Evolutionary conservation across 1,140 invertebrate genomes (phyloP).

Genomic region (Halesus radiatus): DNA sequence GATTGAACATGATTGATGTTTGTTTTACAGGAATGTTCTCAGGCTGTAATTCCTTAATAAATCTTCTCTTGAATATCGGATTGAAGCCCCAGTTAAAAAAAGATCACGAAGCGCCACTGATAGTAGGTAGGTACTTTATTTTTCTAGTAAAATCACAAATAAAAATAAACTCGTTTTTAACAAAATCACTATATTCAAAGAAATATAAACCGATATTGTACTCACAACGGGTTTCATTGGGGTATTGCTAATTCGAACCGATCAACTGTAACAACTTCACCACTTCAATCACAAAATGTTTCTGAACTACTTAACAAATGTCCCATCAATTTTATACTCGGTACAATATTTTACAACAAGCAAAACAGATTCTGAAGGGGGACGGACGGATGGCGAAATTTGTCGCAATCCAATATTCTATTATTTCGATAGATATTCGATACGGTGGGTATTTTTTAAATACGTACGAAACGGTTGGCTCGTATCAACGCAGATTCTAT

Average conservation of each 20-base stretch:
- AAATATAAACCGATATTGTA: neutral
- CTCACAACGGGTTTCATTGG: slow-evolving; percentile 8
- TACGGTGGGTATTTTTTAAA: neutral
- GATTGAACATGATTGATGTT: too few species aligned
- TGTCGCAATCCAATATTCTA: neutral
- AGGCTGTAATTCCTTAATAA: too few species aligned
- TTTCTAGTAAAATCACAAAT: too few species aligned
- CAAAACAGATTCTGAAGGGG: neutral
- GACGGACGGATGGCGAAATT: neutral
- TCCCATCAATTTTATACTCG: slow-evolving; percentile 19
- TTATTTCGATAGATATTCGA: neutral
- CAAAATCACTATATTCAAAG: too few species aligned
- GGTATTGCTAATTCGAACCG: neutral
- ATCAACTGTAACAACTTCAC: slow-evolving; percentile 13
- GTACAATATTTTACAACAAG: neutral
- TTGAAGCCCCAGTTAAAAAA: too few species aligned
- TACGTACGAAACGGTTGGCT: neutral
- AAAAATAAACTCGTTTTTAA: too few species aligned
- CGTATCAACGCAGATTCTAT: neutral
- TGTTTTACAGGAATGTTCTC: too few species aligned
- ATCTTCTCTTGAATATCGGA: too few species aligned
- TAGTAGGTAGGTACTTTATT: too few species aligned
- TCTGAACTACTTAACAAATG: neutral
- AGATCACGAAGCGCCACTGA: too few species aligned
- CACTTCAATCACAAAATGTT: neutral